Percentiles rank a stretch among this genome's conserved stretches.
Conservation (phyloP, 2,113 vertebrate species). For the Cromileptes altivelis region DNA sequence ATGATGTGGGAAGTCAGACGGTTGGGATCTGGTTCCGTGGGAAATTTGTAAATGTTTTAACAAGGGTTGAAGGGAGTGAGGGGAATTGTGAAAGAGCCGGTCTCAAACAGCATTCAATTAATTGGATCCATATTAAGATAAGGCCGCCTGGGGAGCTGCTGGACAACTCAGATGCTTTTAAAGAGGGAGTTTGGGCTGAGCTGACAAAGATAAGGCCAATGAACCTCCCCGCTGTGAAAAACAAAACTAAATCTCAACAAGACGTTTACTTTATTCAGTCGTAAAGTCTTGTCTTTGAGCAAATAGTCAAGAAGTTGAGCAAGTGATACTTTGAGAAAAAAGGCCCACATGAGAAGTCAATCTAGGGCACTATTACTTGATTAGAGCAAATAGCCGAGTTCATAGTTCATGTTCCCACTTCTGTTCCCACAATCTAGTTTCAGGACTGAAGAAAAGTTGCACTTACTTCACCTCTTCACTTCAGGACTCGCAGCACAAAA, state of each 20-base stretch:
- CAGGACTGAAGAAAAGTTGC: background rate
- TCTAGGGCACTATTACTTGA: background rate
- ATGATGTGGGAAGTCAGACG: constrained; percentile 58
- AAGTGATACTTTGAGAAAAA: constrained; percentile 13
- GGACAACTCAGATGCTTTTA: constrained; percentile 61
- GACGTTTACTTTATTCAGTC: constrained; percentile 39
- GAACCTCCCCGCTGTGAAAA: constrained; percentile 46
- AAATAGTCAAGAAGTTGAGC: constrained; percentile 40
- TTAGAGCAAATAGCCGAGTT: constrained; percentile 1
- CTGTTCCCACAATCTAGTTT: constrained; percentile 5
- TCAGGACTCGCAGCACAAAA: background rate
- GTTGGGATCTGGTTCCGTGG: constrained; percentile 69
- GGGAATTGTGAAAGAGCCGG: constrained; percentile 67
- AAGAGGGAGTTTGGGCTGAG: constrained; percentile 53
- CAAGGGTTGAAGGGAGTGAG: constrained; percentile 61
- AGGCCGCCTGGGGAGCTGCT: constrained; percentile 69
- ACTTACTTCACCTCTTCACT: background rate
- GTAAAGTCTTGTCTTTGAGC: constrained; percentile 38
- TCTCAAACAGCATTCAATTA: constrained; percentile 77
- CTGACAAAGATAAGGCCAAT: constrained; percentile 61
- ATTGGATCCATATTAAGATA: constrained; percentile 83
- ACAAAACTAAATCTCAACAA: constrained; percentile 24
- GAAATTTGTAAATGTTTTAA: constrained; percentile 75
- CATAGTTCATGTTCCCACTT: constrained; percentile 12
- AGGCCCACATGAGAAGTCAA: background rate